phyloP scores from a whole-genome alignment of 23 tunicate species.

The Ascidia mentula region DNA sequence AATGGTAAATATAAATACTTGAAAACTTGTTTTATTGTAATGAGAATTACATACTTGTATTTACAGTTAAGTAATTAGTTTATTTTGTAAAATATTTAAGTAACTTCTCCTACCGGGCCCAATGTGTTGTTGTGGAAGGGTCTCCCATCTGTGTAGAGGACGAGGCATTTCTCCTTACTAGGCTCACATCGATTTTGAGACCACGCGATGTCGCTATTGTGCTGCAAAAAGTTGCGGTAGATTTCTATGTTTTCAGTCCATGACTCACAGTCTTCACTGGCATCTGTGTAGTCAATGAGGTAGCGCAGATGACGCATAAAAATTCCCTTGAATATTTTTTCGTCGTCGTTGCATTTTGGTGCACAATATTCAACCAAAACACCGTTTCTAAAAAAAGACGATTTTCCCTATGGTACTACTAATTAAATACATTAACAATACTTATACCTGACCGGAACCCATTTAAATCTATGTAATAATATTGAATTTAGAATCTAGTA shows the following conservation, averaged over 20 bases:
- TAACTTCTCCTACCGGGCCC: too few relatives aligned
- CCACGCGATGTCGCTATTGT: constrained; percentile 85
- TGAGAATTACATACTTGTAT: too few relatives aligned
- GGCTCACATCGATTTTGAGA: constrained; percentile 69
- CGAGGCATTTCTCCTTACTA: constrained; percentile 35
- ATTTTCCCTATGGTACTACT: too few relatives aligned
- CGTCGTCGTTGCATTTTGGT: constrained; percentile 84
- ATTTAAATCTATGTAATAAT: too few relatives aligned
- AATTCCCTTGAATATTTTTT: constrained; percentile 83
- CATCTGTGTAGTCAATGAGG: constrained; percentile 47
- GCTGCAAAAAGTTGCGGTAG: constrained; percentile 44
- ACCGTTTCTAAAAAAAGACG: constrained; percentile 72
- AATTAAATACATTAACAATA: too few relatives aligned
- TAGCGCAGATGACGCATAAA: constrained; percentile 75
- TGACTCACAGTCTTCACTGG: constrained; percentile 11
- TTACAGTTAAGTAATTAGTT: too few relatives aligned
- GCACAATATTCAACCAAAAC: constrained; percentile 71
- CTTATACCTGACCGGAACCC: too few relatives aligned
- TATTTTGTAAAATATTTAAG: too few relatives aligned
- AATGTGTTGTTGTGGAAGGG: constrained; percentile 52
- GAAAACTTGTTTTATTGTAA: too few relatives aligned
- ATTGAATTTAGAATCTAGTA: too few relatives aligned
- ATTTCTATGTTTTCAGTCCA: constrained; percentile 18
- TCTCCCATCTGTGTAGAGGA: constrained; percentile 72
- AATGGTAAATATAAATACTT: too few relatives aligned